Conservation (phyloP, 2,113 vertebrate species). For the Cynoglossus semilaevis region DNA sequence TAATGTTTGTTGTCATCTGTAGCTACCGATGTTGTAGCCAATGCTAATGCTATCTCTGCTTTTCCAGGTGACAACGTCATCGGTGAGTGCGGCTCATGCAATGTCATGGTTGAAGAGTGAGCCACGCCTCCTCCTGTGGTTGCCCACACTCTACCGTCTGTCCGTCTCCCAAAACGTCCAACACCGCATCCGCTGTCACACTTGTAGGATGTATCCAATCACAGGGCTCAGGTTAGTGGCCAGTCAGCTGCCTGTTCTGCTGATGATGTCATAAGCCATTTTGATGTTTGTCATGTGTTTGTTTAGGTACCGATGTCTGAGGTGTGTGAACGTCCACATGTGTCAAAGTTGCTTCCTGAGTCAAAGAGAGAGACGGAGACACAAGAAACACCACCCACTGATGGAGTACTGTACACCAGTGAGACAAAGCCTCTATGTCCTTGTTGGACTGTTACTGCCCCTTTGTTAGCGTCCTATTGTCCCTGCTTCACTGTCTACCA, state of each 20-base stretch:
- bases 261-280: not conserved
- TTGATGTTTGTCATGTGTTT: slow-evolving; percentile 7
- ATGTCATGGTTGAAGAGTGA: slow-evolving; percentile 80
- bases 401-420: slow-evolving; percentile 81
- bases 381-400: slow-evolving; percentile 78
- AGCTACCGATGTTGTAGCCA: not conserved
- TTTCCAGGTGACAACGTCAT: slow-evolving; percentile 61
- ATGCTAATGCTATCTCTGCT: slow-evolving; percentile 8
- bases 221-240: slow-evolving; percentile 77
- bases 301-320: slow-evolving; percentile 82
- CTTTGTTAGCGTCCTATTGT: too few relatives aligned
- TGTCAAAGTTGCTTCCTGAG: slow-evolving; percentile 85
- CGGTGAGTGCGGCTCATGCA: slow-evolving; percentile 71
- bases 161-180: slow-evolving; percentile 68
- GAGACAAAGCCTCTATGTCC: not conserved
- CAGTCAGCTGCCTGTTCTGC: not conserved
- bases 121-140: slow-evolving; percentile 80
- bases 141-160: slow-evolving; percentile 77
- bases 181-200: slow-evolving; percentile 76
- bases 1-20: slow-evolving; percentile 1
- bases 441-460: too few relatives aligned
- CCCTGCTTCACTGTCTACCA: too few relatives aligned
- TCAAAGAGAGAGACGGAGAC: slow-evolving; percentile 69
- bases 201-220: slow-evolving; percentile 79
- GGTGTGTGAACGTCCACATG: slow-evolving; percentile 83